Base-by-base conservation (phyloP, 2,797 vertebrate genomes). In the Odontamblyopus rebecca region DNA sequence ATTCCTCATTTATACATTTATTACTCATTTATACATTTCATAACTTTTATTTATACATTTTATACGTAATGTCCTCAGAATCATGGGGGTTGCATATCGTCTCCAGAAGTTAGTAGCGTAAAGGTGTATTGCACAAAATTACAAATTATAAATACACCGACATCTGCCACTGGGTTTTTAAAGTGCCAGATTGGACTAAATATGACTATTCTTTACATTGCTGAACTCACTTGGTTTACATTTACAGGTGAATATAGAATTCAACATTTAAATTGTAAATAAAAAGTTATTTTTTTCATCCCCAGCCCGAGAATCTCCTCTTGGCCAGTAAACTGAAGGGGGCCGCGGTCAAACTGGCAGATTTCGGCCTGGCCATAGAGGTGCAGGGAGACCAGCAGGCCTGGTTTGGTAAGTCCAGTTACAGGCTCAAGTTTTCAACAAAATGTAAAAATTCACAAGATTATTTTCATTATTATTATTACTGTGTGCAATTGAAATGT, bases 321-420 rank as follows among this genome's bases (percentile, higher is more conserved):
- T 91, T 99, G 85, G 97, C 97, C 89, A 99, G 97, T 91, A 99
- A 99, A 90, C 90, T 96, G 84, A 99, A 99, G 90, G 97, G 97
- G 61, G 97, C 97, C 0, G 97, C 97, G 2, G 97, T 99, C 64
- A 99, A 99, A 83, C 92, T 99, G 91, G 97, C 97, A 0, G 97
- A 99, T 82, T 99, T 99, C 73, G 97, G 97, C 16, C 90, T 99
- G 85, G 97, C 97, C 67, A 99, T 98, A 69, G 97, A 99, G 86
- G 97, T 98, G 63, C 97, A 98, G 89, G 96, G 97, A 74, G 97
- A 99, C 61, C 97, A 99, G 79, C 97, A 98, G 85, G 97, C 97
- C 6, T 99, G 97, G 97, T 99, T 99, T 68, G 97, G 97, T 99
- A 86, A 95, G 93, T 90, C 53, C 35, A 48, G 4, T 35, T 6